phyloP scores from a whole-genome alignment of 2,888 invertebrate genomes.

The Lasioglossum villosulum region DNA sequence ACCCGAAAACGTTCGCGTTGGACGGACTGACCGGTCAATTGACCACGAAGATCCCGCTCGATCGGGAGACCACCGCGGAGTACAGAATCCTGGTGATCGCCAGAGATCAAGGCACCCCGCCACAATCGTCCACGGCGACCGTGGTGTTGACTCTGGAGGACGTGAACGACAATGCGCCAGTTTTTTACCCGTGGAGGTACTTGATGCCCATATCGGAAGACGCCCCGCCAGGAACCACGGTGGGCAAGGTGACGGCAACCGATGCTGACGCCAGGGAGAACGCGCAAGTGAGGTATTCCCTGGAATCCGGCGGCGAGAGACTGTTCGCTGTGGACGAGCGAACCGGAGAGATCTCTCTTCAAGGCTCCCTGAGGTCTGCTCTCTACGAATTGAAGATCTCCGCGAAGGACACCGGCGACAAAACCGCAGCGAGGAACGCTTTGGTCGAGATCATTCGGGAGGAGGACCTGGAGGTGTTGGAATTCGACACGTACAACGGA shows the following conservation, averaged over 20 bases:
- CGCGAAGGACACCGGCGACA: slow-evolving; percentile 93
- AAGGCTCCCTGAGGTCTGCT: slow-evolving; percentile 88
- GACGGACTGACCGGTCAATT: slow-evolving; percentile 94
- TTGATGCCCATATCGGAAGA: slow-evolving; percentile 91
- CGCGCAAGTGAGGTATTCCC: slow-evolving; percentile 91
- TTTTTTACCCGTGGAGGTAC: slow-evolving; percentile 96
- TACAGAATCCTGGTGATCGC: slow-evolving; percentile 95
- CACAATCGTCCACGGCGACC: slow-evolving; percentile 95
- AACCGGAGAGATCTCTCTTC: slow-evolving; percentile 91
- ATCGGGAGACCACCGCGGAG: slow-evolving; percentile 91
- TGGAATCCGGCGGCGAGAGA: slow-evolving; percentile 92
- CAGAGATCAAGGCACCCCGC: slow-evolving; percentile 95
- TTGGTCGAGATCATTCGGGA: slow-evolving; percentile 92
- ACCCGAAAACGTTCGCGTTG: slow-evolving; percentile 93
- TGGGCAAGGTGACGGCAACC: slow-evolving; percentile 91
- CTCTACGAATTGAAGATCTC: slow-evolving; percentile 91
- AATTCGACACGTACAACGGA: slow-evolving; percentile 91
- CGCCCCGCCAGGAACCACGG: slow-evolving; percentile 87
- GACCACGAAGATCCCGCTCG: slow-evolving; percentile 91
- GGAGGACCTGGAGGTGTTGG: slow-evolving; percentile 89
- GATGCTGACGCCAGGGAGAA: slow-evolving; percentile 96
- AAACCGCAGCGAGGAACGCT: slow-evolving; percentile 90
- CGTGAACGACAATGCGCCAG: slow-evolving; percentile 96
- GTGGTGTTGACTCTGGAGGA: slow-evolving; percentile 92
- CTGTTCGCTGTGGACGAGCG: slow-evolving; percentile 92